These are phyloP conservation scores for Diarsia mendica DNA, from an alignment of 2,888 invertebrate genomes.

Conservation along the genomic window DNA sequence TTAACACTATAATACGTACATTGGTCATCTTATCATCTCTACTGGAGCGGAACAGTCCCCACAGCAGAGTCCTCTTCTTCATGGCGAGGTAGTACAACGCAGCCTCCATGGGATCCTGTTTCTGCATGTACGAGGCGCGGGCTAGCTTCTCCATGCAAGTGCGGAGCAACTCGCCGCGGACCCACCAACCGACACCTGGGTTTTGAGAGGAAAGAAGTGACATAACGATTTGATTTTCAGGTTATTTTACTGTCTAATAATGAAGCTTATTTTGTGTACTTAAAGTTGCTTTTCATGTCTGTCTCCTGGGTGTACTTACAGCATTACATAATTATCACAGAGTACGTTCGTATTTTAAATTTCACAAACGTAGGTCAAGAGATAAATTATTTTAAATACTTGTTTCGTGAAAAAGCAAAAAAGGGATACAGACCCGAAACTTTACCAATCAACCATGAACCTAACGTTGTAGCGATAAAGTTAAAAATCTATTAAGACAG, in stretches of 20 bases:
- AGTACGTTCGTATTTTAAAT: neutral
- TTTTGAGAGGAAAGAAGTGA: neutral
- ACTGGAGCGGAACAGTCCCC: slow-evolving; percentile 97
- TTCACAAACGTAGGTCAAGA: neutral
- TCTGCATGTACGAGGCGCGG: slow-evolving; percentile 97
- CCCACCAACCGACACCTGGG: slow-evolving; percentile 98
- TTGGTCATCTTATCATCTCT: slow-evolving; percentile 97
- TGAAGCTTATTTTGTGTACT: neutral
- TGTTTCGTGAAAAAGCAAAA: neutral
- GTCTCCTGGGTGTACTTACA: neutral
- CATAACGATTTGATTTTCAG: neutral
- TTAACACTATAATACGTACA: slow-evolving; percentile 65
- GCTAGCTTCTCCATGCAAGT: slow-evolving; percentile 97
- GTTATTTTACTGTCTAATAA: neutral
- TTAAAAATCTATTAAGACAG: no score
- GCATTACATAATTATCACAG: neutral
- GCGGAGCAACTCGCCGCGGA: slow-evolving; percentile 95
- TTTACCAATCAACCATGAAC: no score
- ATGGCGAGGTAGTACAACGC: slow-evolving; percentile 99
- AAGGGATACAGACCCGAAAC: no score
- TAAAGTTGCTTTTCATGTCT: neutral
- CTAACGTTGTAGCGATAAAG: no score
- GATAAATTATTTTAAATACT: neutral
- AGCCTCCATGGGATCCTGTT: slow-evolving; percentile 99
- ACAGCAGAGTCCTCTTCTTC: slow-evolving; percentile 98